Conservation (phyloP, 1,140 invertebrate genomes). For the Sarcophaga peregrina region DNA sequence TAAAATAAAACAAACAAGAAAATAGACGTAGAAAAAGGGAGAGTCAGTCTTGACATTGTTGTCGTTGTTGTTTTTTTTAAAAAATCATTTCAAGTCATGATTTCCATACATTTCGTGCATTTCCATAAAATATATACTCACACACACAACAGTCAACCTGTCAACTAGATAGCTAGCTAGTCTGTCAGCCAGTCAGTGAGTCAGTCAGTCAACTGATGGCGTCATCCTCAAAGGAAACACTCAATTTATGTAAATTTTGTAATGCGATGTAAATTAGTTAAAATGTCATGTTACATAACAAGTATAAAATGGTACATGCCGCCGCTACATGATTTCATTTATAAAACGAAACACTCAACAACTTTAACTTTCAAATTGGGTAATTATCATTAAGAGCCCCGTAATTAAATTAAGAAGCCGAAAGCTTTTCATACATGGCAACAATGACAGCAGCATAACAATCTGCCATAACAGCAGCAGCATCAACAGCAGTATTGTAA, state of each 20-base stretch:
- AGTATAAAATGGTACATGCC: background rate
- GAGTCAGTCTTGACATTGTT: background rate
- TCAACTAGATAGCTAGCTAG: too few relatives aligned
- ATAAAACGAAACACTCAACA: background rate
- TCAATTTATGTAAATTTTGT: background rate
- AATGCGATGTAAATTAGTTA: conserved; percentile 15
- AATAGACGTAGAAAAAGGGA: background rate
- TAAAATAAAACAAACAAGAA: background rate
- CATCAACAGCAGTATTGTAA: background rate
- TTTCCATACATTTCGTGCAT: background rate
- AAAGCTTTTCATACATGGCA: background rate
- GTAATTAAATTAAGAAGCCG: conserved; percentile 7
- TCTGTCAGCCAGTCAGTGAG: too few relatives aligned
- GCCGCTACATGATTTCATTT: too few relatives aligned
- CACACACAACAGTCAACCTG: too few relatives aligned
- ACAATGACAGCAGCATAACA: background rate
- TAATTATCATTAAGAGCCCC: conserved; percentile 5
- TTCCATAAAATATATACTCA: too few relatives aligned
- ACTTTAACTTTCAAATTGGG: background rate
- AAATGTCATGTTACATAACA: conserved; percentile 18
- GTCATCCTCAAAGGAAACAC: conserved; percentile 12
- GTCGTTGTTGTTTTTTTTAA: background rate
- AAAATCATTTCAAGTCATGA: background rate
- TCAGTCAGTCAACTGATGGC: background rate
- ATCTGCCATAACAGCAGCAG: background rate